Evolutionary conservation across 2,797 vertebrate species (phyloP), one percentile per base, ranked within the genome.

Genomic region (Petrocephalus schoutedeni): DNA sequence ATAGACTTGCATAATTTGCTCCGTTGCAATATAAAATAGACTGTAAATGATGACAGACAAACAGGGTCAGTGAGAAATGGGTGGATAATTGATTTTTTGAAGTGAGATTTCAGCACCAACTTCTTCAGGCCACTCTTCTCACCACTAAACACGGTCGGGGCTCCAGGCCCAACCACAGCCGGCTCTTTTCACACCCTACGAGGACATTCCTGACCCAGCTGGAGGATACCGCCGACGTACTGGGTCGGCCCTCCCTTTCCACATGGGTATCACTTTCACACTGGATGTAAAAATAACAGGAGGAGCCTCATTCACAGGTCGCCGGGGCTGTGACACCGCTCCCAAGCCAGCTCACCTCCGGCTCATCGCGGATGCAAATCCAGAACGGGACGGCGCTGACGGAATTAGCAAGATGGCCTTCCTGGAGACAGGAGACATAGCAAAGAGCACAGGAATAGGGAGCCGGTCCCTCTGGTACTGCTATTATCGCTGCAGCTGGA

Each of bases 131-230:
- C 9, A 36, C 36, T 64, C 8, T 85, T 10, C 5, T 57, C 21
- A 32, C 45, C n/a, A 0, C 53, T 56, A 57, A 23, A 86, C 9
- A 58, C n/a, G 59, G 12, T 56, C n/a, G 9, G 58, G 5, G 8
- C 64, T 10, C 51, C 12, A 4, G 36, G 19, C 10, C 45, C 0
- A 2, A 12, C 16, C 9, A 23, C 4, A 23, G 57, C 2, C 49
- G 51, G 23, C 49, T 61, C 21, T 87, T 9, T 87, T 89, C 86
- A 67, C 59, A 85, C 86, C 80, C 80, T 23, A 32, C 9, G 14
- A 57, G 51, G 88, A 59, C 21, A 89, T 89, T 61, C 87, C 58
- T 67, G 51, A 89, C 80, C 77, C 51, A 87, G 77, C 59, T 74
- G 77, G 36, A 71, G 77, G 87, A 87, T 87, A 87, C 86, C 86